Conservation (phyloP, 1,140 invertebrate genomes). For the Nautilus pompilius region DNA sequence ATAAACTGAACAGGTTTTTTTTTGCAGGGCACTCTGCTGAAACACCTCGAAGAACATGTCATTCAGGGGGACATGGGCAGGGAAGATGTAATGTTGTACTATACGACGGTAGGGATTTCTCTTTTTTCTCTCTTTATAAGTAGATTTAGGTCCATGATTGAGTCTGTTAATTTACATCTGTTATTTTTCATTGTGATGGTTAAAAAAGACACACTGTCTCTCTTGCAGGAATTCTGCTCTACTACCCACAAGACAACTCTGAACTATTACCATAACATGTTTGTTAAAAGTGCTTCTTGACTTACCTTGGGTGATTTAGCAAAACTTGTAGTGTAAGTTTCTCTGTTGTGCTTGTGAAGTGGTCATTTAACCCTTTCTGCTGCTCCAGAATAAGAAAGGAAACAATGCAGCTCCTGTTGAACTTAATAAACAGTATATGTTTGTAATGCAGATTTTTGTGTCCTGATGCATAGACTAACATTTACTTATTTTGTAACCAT, state of each 20-base stretch:
- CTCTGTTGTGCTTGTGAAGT: too few relatives aligned
- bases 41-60: slow-evolving; percentile 63
- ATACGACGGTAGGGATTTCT: slow-evolving; percentile 58
- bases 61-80: slow-evolving; percentile 59
- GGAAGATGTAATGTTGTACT: slow-evolving; percentile 63
- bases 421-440: too few relatives aligned
- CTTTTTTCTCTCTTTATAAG: background rate
- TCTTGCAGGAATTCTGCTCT: background rate
- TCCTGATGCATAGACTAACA: too few relatives aligned
- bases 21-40: slow-evolving; percentile 61
- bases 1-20: slow-evolving; percentile 12
- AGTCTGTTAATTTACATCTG: too few relatives aligned
- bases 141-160: too few relatives aligned
- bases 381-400: too few relatives aligned
- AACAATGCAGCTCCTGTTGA: too few relatives aligned
- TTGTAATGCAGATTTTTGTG: too few relatives aligned
- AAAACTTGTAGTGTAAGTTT: too few relatives aligned
- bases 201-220: background rate
- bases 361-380: too few relatives aligned
- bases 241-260: background rate
- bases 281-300: background rate
- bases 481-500: too few relatives aligned
- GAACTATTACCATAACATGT: background rate
- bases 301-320: too few relatives aligned
- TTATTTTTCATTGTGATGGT: background rate